Evolutionary conservation across 2,113 vertebrate species (phyloP), one percentile per base, ranked within the genome.

Genomic region (Nanorana parkeri): DNA sequence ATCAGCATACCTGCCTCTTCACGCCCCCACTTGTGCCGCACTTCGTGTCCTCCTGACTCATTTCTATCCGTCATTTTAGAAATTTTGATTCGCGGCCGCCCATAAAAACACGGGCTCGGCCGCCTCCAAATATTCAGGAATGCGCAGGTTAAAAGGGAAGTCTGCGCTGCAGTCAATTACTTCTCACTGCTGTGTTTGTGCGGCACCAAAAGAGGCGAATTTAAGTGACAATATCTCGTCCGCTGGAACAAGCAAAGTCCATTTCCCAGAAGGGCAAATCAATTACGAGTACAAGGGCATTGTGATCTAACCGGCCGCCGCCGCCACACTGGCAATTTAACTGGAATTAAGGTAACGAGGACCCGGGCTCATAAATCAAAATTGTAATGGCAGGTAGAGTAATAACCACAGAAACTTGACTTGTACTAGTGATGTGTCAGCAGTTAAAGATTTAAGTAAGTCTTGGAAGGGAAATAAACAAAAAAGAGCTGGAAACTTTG

Each of bases 181-280:
- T n/a, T 67, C 24, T 63, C 29, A 66, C 29, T 1, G 8, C 68
- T 17, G 47, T 52, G 36, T 66, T 52, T 26, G 10, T 52, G 0
- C 61, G 28, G 17, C 41, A 5, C 41, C 41, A 10, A 41, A 41
- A 11, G 5, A 41, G 6, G 10, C 41, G 29, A 32, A 41, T 65
- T n/a, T 75, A 16, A 51, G 32, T 58, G 24, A 56, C 26, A 23
- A 61, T 76, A 63, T 76, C 23, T 19, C 21, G 64, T 64, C 23
- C 5, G 23, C 52, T 21, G 47, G 41, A 67, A 67, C 47, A 54
- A 24, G 6, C 17, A 55, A 52, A n/a, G 61, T n/a, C 16, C 11
- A 26, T 21, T 55, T 36, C 58, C 47, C 61, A 32, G 73, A 76
- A 76, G 47, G 64, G n/a, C 26, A 16, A 28, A 78, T 78, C 52